A percentile compares a stretch with the other conserved stretches of the same genome.
phyloP scores from a whole-genome alignment of 2,797 vertebrate species.

The Clarias pachynema region DNA sequence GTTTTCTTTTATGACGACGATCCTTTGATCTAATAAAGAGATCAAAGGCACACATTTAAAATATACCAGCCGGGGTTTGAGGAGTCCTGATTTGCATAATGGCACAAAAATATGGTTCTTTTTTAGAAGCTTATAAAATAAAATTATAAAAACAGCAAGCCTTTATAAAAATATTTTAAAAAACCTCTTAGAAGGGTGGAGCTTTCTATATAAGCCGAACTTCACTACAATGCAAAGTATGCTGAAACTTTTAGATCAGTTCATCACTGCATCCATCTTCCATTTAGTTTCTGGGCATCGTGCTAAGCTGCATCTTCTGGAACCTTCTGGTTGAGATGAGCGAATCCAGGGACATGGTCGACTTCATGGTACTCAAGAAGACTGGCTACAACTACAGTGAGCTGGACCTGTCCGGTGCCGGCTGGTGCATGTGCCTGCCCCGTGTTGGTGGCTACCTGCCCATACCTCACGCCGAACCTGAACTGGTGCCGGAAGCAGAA shows the following conservation, averaged over 20 bases:
- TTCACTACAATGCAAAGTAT: background rate
- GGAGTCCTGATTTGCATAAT: background rate
- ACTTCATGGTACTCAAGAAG: slow-evolving; percentile 75
- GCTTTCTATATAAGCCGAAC: background rate
- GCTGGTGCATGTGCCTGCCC: slow-evolving; percentile 89
- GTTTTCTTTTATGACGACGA: background rate
- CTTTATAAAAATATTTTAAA: background rate
- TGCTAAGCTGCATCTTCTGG: slow-evolving; percentile 86
- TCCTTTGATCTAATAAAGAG: slow-evolving; percentile 6
- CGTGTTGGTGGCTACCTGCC: slow-evolving; percentile 85
- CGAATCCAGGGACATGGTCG: slow-evolving; percentile 76
- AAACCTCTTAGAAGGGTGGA: background rate
- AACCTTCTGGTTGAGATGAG: slow-evolving; percentile 83
- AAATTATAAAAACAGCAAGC: background rate
- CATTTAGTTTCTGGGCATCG: slow-evolving; percentile 79
- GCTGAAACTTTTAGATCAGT: background rate
- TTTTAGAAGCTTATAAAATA: too few species aligned
- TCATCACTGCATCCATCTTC: background rate
- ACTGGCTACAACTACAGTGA: slow-evolving; percentile 70
- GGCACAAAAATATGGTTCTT: background rate
- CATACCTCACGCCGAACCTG: slow-evolving; percentile 67
- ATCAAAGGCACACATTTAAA: background rate
- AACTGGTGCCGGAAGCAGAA: slow-evolving; percentile 45
- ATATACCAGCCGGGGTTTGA: background rate
- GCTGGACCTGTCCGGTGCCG: slow-evolving; percentile 82